Evolutionary conservation across 35 echinoderm and acorn worm species (phyloP), one percentile per base, ranked within the genome.

Genomic region (Apostichopus japonicus): DNA sequence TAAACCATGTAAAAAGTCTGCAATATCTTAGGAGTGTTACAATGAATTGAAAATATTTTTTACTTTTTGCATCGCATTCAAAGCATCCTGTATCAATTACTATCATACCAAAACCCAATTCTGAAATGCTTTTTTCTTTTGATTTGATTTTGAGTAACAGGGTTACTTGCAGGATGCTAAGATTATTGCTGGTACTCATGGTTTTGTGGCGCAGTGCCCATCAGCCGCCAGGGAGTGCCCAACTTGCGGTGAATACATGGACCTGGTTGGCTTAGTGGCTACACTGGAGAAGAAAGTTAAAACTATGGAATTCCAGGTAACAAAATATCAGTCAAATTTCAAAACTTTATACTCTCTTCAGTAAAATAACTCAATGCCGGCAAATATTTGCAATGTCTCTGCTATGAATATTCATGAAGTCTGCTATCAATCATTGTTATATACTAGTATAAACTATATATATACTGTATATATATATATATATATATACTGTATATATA

Each of bases 191-290:
- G 86, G 89, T 4, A 93, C 75, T 24, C 96, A 98, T 57, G 96
- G 90, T 13, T 94, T 83, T 77, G 62, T 95, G 8, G 67, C 94
- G 1, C 96, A 98, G 87, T 98, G 96, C 80, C 96, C 96, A 6
- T 33, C 65, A 11, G 91, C 92, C 11, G 77, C 81, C 10, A 79
- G 96, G 24, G 73, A 91, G 5, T 98, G 96, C 73, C 96, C 96
- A 11, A 98, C 96, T 33, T 98, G 96, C 62, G 96, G 91, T 54
- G 91, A 98, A 90, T 98, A 95, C 82, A 94, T 94, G 54, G 90
- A 77, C 19, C 90, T 98, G 93, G 86, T 94, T 24, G 71, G 92
- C n/a, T 86, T 89, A 56, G 92, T 96, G 17, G 27, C 67, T 17
- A 53, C 62, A 53, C 67, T 96, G 56, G 92, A 93, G 79, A 67